Evolutionary conservation across 2,888 invertebrate species (phyloP), one percentile per base, ranked within the genome.

Genomic region (Diarsia mendica): DNA sequence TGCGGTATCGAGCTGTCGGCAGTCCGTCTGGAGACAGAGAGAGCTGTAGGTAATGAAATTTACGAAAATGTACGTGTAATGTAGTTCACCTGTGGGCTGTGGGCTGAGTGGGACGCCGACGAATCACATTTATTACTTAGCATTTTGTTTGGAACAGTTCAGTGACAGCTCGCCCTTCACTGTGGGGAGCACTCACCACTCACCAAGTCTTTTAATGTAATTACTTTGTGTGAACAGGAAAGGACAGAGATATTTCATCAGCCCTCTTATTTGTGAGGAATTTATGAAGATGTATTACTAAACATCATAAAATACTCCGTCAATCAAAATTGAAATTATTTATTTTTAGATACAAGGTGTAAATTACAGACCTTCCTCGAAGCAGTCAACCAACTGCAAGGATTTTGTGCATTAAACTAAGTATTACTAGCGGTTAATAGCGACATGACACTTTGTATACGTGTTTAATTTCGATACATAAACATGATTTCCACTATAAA

Each of bases 121-220:
- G 53, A 23, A 20, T n/a, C 53, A 49, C 18, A 48, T 55, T 77
- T 71, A 49, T 55, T 66, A 65, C 74, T 53, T 18, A 13, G 18
- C 10, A 44, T 60, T 75, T 66, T 48, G 46, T 60, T 65, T 48
- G 2, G 23, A 51, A 58, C 20, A 18, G 11, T 33, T 33, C 20
- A 33, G 23, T 33, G 39, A 58, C 13, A 46, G 28, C 20, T 55
- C 15, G 8, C 15, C 15, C 15, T 10, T 18, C 13, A 3, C 28
- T 53, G 23, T 11, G 28, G 8, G 28, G 13, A 39, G 10, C 6
- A n/a, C 67, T 18, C 28, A 11, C 23, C 20, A 49, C 33, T 60
- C 28, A 28, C 60, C 18, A 33, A 11, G 9, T 5, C 8, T 53
- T 18, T 13, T 10, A 20, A n/a, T n/a, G n/a, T n/a, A n/a, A 46